Conservation (phyloP, 2,888 invertebrate species). For the Drosophila gaucha region DNA sequence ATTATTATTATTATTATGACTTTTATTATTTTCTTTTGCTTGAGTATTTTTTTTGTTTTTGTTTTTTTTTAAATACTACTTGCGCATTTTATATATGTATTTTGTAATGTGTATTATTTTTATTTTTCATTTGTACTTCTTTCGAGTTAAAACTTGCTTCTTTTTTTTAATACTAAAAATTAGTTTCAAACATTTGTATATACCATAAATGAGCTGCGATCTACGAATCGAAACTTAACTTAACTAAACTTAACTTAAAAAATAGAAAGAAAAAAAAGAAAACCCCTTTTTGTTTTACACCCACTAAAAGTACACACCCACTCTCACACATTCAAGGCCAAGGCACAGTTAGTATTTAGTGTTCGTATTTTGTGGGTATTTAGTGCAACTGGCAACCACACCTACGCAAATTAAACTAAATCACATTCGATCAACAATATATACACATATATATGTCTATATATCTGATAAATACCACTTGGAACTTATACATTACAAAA, state of each 20-base stretch:
- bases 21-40: conserved; percentile 24
- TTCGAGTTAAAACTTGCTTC: conserved; percentile 23
- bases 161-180: conserved; percentile 25
- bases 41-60: conserved; percentile 44
- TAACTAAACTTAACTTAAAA: conserved; percentile 23
- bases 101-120: conserved; percentile 36
- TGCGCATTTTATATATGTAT: conserved; percentile 19
- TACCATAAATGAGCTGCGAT: conserved; percentile 31
- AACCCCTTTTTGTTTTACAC: conserved; percentile 11
- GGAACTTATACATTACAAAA: not conserved
- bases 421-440: not conserved
- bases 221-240: conserved; percentile 28
- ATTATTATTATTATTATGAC: conserved; percentile 23
- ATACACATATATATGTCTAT: not conserved
- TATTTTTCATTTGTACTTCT: conserved; percentile 36
- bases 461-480: conserved; percentile 2
- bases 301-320: conserved; percentile 16
- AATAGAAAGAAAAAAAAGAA: not conserved
- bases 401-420: conserved; percentile 8
- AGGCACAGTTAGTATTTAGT: conserved; percentile 19
- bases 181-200: conserved; percentile 42
- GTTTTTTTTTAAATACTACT: conserved; percentile 21
- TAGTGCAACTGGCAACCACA: conserved; percentile 9
- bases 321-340: not conserved
- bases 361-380: conserved; percentile 11